Conservation (phyloP, 2,113 vertebrate genomes). For the Crotalus viridis region DNA sequence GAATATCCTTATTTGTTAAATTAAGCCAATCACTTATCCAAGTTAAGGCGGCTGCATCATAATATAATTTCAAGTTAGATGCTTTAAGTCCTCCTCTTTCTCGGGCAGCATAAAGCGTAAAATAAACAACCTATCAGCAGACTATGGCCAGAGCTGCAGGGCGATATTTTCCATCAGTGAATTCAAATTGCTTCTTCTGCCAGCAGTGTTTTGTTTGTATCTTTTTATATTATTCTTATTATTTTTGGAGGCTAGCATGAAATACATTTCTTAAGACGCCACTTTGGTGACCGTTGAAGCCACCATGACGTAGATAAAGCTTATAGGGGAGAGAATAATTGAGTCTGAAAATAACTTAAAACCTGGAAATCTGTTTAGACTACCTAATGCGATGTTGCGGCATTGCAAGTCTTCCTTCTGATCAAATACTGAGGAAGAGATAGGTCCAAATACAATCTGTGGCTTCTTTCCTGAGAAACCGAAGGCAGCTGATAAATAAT, state of each 20-base stretch:
- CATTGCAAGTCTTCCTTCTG: slow-evolving; percentile 53
- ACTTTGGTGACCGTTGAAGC: slow-evolving; percentile 20
- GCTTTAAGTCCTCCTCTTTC: no score
- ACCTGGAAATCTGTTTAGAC: slow-evolving; percentile 65
- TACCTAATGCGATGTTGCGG: slow-evolving; percentile 46
- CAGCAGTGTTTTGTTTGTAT: slow-evolving; percentile 62
- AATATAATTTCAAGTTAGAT: no score
- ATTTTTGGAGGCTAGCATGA: slow-evolving; percentile 62
- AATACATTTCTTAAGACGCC: slow-evolving; percentile 63
- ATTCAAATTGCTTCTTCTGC: slow-evolving; percentile 70
- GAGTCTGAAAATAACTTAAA: slow-evolving; percentile 57
- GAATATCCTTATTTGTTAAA: no score
- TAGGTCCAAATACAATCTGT: background rate
- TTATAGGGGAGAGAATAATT: slow-evolving; percentile 70
- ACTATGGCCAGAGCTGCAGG: slow-evolving; percentile 55
- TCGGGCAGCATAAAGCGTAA: slow-evolving; percentile 35
- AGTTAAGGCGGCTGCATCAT: no score
- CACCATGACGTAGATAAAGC: slow-evolving; percentile 60
- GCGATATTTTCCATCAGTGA: slow-evolving; percentile 65
- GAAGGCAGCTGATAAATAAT: slow-evolving; percentile 12
- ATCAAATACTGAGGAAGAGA: slow-evolving; percentile 39
- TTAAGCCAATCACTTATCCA: no score
- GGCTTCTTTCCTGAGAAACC: background rate
- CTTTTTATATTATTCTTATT: slow-evolving; percentile 57
- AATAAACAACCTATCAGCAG: slow-evolving; percentile 35